A percentile compares a stretch with the other conserved stretches of the same genome.
Conservation (phyloP, 2,888 invertebrate species). For the Apodemia zela region DNA sequence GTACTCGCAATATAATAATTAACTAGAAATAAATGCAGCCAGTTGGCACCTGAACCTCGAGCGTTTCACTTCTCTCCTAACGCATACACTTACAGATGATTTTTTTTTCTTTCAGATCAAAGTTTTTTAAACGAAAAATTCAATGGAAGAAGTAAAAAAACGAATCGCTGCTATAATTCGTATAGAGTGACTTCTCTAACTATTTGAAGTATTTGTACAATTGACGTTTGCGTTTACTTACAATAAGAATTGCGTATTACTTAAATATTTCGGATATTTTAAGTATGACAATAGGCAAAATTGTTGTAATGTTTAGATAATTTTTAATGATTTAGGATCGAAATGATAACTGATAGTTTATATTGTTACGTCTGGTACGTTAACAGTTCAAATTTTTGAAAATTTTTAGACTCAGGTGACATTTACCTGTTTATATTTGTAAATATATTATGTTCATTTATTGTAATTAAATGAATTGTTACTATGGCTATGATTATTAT, state of each 20-base stretch:
- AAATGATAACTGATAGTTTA: constrained; percentile 24
- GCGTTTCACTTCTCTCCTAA: no score
- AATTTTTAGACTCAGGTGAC: constrained; percentile 6
- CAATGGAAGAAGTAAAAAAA: background rate
- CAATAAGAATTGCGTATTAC: constrained; percentile 32
- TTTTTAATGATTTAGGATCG: constrained; percentile 8
- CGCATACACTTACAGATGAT: no score
- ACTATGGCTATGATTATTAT: background rate
- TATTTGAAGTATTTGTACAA: constrained; percentile 7
- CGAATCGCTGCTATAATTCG: background rate
- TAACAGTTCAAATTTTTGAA: constrained; percentile 32
- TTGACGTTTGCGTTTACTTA: background rate
- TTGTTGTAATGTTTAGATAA: constrained; percentile 32
- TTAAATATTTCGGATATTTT: constrained; percentile 31
- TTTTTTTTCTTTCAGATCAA: constrained; percentile 4
- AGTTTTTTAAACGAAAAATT: background rate
- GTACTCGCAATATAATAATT: no score
- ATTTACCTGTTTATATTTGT: constrained; percentile 1
- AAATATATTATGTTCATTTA: constrained; percentile 5
- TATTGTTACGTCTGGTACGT: constrained; percentile 31
- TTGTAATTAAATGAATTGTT: constrained; percentile 4
- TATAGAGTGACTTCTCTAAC: constrained; percentile 2
- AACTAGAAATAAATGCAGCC: no score
- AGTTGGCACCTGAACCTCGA: no score
- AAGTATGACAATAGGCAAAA: constrained; percentile 35